Conservation (phyloP, 2,888 invertebrate genomes). For the Lucinisca nassula region DNA sequence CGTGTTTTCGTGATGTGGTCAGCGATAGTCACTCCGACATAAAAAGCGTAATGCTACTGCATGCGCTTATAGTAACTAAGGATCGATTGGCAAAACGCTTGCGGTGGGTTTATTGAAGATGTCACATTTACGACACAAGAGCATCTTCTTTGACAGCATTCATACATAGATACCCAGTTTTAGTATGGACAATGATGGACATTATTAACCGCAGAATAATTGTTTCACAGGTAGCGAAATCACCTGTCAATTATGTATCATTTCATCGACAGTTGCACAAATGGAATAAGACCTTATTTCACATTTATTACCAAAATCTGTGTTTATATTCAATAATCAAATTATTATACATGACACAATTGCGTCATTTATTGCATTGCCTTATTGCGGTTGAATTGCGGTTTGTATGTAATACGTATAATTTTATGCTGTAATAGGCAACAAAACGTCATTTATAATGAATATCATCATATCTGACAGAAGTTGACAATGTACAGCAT, state of each 20-base stretch:
- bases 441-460: too few species aligned
- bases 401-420: too few species aligned
- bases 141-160: not conserved
- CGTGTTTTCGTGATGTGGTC: too few species aligned
- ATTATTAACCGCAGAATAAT: not conserved
- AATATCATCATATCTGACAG: too few species aligned
- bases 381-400: too few species aligned
- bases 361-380: not conserved
- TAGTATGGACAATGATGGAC: not conserved
- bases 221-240: not conserved
- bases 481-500: too few species aligned
- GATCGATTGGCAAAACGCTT: too few species aligned
- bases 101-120: not conserved
- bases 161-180: not conserved
- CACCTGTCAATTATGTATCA: not conserved
- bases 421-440: too few species aligned
- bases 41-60: too few species aligned
- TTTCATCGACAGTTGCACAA: not conserved
- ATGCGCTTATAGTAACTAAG: too few species aligned
- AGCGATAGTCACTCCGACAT: too few species aligned
- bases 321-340: not conserved
- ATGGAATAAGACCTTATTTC: not conserved
- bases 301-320: not conserved
- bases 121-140: not conserved
- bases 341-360: not conserved